Evolutionary conservation across 2,797 vertebrate species (phyloP).

Genomic region (Oreortyx pictus): DNA sequence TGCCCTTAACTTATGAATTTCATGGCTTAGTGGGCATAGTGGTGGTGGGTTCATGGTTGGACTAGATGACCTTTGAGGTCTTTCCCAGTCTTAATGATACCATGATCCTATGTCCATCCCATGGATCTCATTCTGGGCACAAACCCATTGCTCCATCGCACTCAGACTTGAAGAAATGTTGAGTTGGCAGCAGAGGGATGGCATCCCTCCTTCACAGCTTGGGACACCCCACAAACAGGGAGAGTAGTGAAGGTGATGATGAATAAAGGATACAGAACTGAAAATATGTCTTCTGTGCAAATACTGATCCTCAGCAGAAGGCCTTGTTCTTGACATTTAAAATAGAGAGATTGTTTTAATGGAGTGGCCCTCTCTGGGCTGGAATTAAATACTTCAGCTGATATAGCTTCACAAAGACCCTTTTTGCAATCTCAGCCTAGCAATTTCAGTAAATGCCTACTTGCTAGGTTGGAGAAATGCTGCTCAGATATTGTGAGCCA

Average conservation of each 20-base stretch:
- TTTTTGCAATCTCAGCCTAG: neutral
- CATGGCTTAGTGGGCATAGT: too few species aligned
- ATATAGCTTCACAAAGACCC: neutral
- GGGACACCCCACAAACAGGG: neutral
- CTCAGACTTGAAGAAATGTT: neutral
- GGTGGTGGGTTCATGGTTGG: too few species aligned
- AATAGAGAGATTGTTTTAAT: conserved; percentile 45
- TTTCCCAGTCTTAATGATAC: too few species aligned
- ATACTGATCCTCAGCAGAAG: conserved; percentile 65
- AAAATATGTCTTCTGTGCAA: conserved; percentile 52
- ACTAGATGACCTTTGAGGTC: too few species aligned
- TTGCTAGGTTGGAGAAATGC: neutral
- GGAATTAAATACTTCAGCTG: neutral
- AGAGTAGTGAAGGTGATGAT: conserved; percentile 55
- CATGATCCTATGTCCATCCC: too few species aligned
- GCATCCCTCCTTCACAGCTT: neutral
- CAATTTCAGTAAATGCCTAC: neutral
- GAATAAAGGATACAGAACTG: conserved; percentile 60
- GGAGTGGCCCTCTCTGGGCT: neutral
- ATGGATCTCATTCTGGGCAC: neutral
- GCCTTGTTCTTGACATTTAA: conserved; percentile 59
- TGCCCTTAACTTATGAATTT: too few species aligned
- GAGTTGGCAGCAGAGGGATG: neutral
- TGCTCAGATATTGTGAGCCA: neutral
- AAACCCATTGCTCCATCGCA: neutral